Evolutionary conservation across 2,797 vertebrate genomes (phyloP).

Genomic region (Enteromius thamalakanensis): DNA sequence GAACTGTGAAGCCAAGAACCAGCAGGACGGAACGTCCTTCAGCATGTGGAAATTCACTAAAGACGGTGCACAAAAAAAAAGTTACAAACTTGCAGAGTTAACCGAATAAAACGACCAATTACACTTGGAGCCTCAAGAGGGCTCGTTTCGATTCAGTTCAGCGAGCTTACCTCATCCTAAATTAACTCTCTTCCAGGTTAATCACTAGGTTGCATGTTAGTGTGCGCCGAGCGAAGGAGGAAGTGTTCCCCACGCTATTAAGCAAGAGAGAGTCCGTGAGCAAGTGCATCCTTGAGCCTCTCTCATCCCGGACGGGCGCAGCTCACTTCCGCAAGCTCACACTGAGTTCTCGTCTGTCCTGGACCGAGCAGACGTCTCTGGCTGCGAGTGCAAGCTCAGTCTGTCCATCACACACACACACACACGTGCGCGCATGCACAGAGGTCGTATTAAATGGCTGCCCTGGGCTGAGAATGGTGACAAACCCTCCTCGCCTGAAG

Average conservation of each 20-base stretch:
- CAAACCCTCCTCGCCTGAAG: conserved; percentile 48
- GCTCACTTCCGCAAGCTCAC: conserved; percentile 53
- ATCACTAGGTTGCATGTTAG: conserved; percentile 40
- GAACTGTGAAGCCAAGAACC: conserved; percentile 11
- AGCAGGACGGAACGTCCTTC: neutral
- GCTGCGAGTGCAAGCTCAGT: conserved; percentile 21
- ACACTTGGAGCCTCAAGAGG: neutral
- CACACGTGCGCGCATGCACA: neutral
- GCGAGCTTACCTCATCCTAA: conserved; percentile 54
- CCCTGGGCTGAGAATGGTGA: conserved; percentile 55
- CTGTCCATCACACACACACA: conserved; percentile 14
- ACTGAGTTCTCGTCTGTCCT: conserved; percentile 49
- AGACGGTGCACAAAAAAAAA: conserved; percentile 3
- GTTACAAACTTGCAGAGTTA: conserved; percentile 19
- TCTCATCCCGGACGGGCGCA: conserved; percentile 49
- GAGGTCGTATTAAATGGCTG: conserved; percentile 57
- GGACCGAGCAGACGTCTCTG: conserved; percentile 16
- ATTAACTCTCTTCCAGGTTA: conserved; percentile 44
- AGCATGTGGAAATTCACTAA: conserved; percentile 3
- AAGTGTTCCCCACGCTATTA: conserved; percentile 44
- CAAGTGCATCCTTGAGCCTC: conserved; percentile 57
- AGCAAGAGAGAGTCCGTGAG: conserved; percentile 38
- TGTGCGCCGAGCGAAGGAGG: conserved; percentile 33
- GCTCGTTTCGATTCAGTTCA: neutral
- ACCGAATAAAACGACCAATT: neutral